Base-by-base conservation (phyloP, 2,797 vertebrate species). In the Naso thynnoides region DNA sequence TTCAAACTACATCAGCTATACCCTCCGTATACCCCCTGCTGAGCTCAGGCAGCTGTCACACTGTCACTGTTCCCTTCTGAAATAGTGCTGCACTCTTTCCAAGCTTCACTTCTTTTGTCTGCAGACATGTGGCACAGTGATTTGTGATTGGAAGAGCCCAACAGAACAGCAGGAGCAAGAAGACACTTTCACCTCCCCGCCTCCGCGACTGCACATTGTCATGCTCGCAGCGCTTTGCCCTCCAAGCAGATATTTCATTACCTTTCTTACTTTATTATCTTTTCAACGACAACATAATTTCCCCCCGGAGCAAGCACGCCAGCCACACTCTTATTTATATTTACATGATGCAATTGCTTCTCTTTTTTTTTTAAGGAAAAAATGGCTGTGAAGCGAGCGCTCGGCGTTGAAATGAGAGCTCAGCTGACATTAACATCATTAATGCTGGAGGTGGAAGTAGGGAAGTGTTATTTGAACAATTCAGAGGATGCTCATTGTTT, bases 211-310 rank as follows among this genome's bases (percentile, higher is more conserved):
- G 54, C 72, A 79, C 78, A 72, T 78, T 67, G 49, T 78, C 79
- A 81, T 44, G 73, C 66, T 73, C 10, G 21, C 67, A 36, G 54
- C 61, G 61, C 68, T 84, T 70, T 70, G 66, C 68, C 89, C 84
- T 83, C 56, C 27, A 82, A 82, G 81, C 70, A 70, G 19, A 87
- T 79, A 87, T 86, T 88, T 89, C 78, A 85, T 85, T 87, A 74
- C 66, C 75, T 71, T 81, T 81, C 45, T 14, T 42, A 70, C 69
- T 79, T 76, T 70, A 87, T 88, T 81, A 87, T 87, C 77, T 71
- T 76, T 86, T 81, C 84, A 90, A 86, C 81, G 81, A 88, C 74
- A 79, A 77, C 89, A 73, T 76, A 63, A 88, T 90, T 86, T 78
- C 61, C 77, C 78, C 58, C 49, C 26, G 53, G 69, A 81, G 77